Base-by-base conservation (phyloP, 1,140 invertebrate genomes). In the Hypsibius dujardini region DNA sequence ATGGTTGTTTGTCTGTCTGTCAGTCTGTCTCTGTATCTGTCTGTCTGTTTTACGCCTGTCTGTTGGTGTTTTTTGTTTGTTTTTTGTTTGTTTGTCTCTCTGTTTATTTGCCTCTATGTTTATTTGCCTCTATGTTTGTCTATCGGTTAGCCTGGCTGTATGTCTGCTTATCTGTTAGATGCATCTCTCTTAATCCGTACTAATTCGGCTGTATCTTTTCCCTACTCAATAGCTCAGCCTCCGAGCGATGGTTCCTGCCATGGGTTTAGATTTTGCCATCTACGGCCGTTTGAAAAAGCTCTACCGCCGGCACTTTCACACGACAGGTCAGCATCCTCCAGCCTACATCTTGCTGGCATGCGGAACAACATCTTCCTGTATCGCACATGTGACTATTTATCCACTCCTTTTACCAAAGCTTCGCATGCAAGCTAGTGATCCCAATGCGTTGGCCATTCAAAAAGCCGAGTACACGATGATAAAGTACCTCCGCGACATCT, bases 261-360 rank as follows among this genome's bases (percentile, higher is more conserved):
- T 67, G 62, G 62, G 62, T 45, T 42, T 67, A 45, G 62, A 67
- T 67, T 67, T 67, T 7, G 62, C 62, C 62, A 67, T 67, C 3
- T 67, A 67, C 62, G 62, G 62, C 42, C 12, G 12, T 7, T 42
- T 67, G 62, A 67, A 67, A 42, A 67, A 67, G 62, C 62, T 67
- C 12, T 67, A 67, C 62, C 12, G 45, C 3, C 3, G 3, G 12
- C 42, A 67, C 62, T 67, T 15, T 45, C 62, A 42, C 42, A 67
- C 12, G 12, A 12, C 12, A 7, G 62, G 62, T 45, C 62, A 67
- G n/a, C 50, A 28, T 67, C 12, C 62, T 7, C 62, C 62, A 7
- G 62, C 42, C 0, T 67, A 67, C 62, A 42, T 42, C 12, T 42
- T 67, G 42, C 42, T 67, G 42, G 12, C 42, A 3, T 67, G 62